phyloP scores from a whole-genome alignment of 2,113 vertebrate genomes.

The Opisthocomus hoazin region DNA sequence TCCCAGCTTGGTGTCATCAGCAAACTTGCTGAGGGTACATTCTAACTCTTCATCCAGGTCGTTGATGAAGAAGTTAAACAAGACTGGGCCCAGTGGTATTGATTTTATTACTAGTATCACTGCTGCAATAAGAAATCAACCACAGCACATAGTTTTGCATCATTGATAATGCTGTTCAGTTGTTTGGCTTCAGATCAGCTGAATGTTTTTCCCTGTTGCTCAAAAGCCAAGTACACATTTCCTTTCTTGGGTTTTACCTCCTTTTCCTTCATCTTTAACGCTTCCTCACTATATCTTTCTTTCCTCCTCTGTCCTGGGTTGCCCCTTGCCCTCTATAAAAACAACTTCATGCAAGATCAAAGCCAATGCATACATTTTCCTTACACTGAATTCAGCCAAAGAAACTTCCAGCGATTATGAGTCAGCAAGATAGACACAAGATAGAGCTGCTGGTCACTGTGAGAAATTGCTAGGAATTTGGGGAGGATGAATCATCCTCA shows the following conservation, averaged over 20 bases:
- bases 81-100: no score
- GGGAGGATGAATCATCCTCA: not conserved
- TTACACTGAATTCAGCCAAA: not conserved
- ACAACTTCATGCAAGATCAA: not conserved
- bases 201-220: not conserved
- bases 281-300: not conserved
- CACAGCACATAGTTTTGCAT: not conserved
- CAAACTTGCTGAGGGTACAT: no score
- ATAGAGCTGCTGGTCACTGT: not conserved
- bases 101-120: constrained; percentile 54
- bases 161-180: not conserved
- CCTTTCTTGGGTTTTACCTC: not conserved
- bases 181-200: not conserved
- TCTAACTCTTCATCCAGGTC: no score
- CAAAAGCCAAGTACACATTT: not conserved
- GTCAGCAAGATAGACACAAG: constrained; percentile 1
- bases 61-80: no score
- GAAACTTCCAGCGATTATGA: constrained; percentile 20
- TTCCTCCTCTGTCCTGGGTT: not conserved
- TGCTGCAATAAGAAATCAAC: not conserved
- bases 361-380: not conserved
- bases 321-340: not conserved
- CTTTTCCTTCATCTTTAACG: not conserved
- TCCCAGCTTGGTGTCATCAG: no score
- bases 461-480: not conserved